Conservation (phyloP, 2,113 vertebrate species). For the Clinocottus analis region DNA sequence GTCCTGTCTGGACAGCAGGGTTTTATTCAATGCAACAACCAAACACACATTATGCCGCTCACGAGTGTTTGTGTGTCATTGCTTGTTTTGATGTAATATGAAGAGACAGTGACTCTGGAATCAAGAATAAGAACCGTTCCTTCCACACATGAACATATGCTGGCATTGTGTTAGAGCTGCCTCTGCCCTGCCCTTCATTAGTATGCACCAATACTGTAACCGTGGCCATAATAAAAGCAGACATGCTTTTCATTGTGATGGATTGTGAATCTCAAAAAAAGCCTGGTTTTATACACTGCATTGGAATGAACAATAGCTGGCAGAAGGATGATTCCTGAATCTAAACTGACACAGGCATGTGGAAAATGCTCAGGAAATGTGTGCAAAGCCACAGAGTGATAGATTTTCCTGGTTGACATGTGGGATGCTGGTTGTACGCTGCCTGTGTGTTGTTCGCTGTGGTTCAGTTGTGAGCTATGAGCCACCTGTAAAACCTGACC, state of each 20-base stretch:
- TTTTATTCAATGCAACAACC: background rate
- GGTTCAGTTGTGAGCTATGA: background rate
- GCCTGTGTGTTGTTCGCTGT: conserved; percentile 4
- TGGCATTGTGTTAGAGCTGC: background rate
- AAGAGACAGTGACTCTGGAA: background rate
- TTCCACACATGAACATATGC: background rate
- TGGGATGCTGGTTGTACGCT: background rate
- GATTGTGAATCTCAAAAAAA: background rate
- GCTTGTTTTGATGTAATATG: background rate
- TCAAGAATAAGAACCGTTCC: background rate
- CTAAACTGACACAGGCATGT: background rate
- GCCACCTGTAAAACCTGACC: background rate
- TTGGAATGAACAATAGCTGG: background rate
- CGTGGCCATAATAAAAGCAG: background rate
- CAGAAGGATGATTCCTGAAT: background rate
- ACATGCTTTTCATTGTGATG: background rate
- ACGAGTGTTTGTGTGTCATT: background rate
- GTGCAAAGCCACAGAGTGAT: background rate
- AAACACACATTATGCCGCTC: background rate
- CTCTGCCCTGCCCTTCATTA: background rate
- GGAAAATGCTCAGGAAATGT: background rate
- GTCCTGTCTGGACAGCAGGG: background rate
- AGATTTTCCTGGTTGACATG: background rate
- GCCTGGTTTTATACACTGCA: background rate
- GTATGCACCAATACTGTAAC: background rate